Percentiles rank a stretch among this genome's conserved stretches.
Conservation (phyloP, 2,797 vertebrate genomes). For the Sus cebifrons region DNA sequence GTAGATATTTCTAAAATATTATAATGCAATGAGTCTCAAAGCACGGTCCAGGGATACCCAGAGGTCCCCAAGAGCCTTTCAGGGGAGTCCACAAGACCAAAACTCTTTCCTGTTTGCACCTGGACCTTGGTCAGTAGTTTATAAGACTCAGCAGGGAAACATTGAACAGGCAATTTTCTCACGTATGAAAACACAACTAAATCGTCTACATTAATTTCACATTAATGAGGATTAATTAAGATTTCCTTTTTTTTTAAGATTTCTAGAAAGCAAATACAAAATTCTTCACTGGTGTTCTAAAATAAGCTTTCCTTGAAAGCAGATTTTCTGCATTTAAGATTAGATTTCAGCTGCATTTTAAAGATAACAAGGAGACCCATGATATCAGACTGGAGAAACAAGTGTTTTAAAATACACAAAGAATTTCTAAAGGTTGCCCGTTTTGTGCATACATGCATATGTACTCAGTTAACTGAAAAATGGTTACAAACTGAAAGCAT, state of each 20-base stretch:
- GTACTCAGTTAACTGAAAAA: slow-evolving; percentile 64
- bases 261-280: slow-evolving; percentile 67
- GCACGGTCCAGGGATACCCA: neutral
- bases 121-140: slow-evolving; percentile 17
- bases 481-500: slow-evolving; percentile 53
- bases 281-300: slow-evolving; percentile 59
- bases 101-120: neutral
- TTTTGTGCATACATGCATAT: neutral
- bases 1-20: slow-evolving; percentile 37
- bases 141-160: slow-evolving; percentile 49
- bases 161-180: neutral
- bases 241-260: slow-evolving; percentile 41
- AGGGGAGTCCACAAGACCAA: neutral
- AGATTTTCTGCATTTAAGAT: slow-evolving; percentile 35
- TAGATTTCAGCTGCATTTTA: slow-evolving; percentile 47
- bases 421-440: slow-evolving; percentile 19
- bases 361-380: neutral
- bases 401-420: slow-evolving; percentile 41
- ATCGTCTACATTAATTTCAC: slow-evolving; percentile 43
- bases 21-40: slow-evolving; percentile 18
- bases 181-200: slow-evolving; percentile 38
- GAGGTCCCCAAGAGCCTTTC: neutral
- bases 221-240: slow-evolving; percentile 58
- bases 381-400: neutral
- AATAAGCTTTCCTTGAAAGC: slow-evolving; percentile 47